A percentile compares a stretch with the other conserved stretches of the same genome.
Conservation (phyloP, 2,888 invertebrate genomes). For the Scaptomyza caliginosa region DNA sequence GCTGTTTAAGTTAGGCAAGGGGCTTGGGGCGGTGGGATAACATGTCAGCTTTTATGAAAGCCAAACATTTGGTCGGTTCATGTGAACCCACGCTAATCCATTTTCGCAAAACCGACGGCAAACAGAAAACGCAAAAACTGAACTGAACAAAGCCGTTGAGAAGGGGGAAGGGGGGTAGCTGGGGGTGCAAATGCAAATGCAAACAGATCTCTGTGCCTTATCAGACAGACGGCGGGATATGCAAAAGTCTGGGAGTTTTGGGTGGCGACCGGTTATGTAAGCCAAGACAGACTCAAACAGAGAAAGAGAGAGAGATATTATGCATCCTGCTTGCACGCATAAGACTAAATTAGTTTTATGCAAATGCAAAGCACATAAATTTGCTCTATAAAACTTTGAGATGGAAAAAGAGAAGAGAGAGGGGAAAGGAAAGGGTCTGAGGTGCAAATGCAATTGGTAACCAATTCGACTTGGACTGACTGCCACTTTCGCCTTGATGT, state of each 20-base stretch:
- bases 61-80: constrained; percentile 77
- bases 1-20: neutral
- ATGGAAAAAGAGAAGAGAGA: neutral
- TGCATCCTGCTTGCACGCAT: constrained; percentile 48
- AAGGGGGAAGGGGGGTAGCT: neutral
- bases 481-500: constrained; percentile 67
- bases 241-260: constrained; percentile 35
- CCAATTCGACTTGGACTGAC: constrained; percentile 50
- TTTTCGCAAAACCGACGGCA: constrained; percentile 65
- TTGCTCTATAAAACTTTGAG: constrained; percentile 63
- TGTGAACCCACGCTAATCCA: constrained; percentile 77
- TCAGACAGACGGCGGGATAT: constrained; percentile 26
- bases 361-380: constrained; percentile 77
- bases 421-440: neutral
- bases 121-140: neutral
- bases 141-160: neutral
- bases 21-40: neutral
- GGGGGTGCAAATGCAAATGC: constrained; percentile 40
- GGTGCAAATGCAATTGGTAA: constrained; percentile 47
- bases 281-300: constrained; percentile 6
- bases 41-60: constrained; percentile 75
- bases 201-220: constrained; percentile 73
- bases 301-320: constrained; percentile 5
- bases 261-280: constrained; percentile 64
- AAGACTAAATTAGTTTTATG: constrained; percentile 72